Evolutionary conservation across 2,888 invertebrate species (phyloP).

Genomic region (Diaprepes abbreviatus): DNA sequence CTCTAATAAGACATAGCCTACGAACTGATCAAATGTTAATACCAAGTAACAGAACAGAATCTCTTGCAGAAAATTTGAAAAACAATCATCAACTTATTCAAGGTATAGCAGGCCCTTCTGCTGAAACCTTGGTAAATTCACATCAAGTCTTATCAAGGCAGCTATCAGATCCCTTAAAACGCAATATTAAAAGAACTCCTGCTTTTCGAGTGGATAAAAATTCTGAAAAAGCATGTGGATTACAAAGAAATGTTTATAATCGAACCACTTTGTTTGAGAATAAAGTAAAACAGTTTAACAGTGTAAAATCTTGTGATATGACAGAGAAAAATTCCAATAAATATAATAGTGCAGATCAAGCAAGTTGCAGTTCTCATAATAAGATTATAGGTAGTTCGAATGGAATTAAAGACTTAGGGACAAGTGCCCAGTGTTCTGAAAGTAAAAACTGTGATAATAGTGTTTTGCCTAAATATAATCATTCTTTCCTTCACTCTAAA

Average conservation of each 20-base stretch:
- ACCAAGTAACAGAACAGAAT: not conserved
- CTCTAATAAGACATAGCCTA: not conserved
- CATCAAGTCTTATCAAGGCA: constrained; percentile 59
- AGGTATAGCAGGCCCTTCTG: not conserved
- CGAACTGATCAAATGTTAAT: not conserved
- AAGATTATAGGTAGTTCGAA: not conserved
- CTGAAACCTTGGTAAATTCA: constrained; percentile 6
- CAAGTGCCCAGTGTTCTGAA: constrained; percentile 7
- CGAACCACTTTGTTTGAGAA: constrained; percentile 57
- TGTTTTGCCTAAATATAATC: constrained; percentile 16
- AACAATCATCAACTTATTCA: not conserved
- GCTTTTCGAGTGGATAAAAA: constrained; percentile 71
- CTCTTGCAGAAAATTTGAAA: constrained; percentile 14
- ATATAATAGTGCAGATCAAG: not conserved
- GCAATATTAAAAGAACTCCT: constrained; percentile 71
- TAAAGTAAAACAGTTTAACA: constrained; percentile 60
- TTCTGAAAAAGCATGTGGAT: constrained; percentile 52
- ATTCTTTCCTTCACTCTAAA: constrained; percentile 33
- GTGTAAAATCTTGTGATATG: constrained; percentile 59
- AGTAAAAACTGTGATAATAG: constrained; percentile 13
- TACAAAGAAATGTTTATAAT: constrained; percentile 52
- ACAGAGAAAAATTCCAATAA: constrained; percentile 43
- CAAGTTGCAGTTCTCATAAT: not conserved
- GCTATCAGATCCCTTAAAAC: constrained; percentile 66
- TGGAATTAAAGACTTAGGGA: not conserved